Percentiles rank a stretch among this genome's conserved stretches.
Evolutionary conservation across 2,797 vertebrate species (phyloP).

Genomic region (Rousettus madagascariensis): DNA sequence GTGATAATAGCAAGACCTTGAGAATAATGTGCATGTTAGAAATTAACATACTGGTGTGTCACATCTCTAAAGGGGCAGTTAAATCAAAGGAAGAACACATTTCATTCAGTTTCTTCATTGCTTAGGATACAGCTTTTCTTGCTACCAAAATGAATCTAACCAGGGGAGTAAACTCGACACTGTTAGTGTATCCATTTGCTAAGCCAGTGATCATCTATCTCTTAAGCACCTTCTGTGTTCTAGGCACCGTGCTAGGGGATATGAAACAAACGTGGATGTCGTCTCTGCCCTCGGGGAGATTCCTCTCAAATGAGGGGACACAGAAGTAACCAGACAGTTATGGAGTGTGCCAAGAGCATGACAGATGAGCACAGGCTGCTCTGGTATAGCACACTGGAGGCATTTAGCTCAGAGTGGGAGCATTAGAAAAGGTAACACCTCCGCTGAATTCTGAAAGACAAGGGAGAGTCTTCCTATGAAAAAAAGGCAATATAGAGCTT

Average conservation of each 20-base stretch:
- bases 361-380: background rate
- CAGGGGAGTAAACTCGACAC: background rate
- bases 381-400: rapidly evolving
- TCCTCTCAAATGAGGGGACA: background rate
- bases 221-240: background rate
- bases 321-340: background rate
- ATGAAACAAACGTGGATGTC: background rate
- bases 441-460: background rate
- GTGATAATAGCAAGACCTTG: background rate
- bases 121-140: background rate
- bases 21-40: background rate
- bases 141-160: background rate
- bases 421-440: background rate
- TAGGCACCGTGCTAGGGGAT: background rate
- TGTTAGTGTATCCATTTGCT: background rate
- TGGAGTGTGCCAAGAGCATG: rapidly evolving
- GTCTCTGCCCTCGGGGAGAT: background rate
- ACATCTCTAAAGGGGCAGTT: background rate
- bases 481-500: background rate
- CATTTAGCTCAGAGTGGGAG: background rate
- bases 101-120: background rate
- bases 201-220: background rate
- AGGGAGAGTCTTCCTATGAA: background rate
- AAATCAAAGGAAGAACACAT: background rate
- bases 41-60: background rate